phyloP scores from a whole-genome alignment of 2,797 vertebrate genomes.

The Gadopsis marmoratus region DNA sequence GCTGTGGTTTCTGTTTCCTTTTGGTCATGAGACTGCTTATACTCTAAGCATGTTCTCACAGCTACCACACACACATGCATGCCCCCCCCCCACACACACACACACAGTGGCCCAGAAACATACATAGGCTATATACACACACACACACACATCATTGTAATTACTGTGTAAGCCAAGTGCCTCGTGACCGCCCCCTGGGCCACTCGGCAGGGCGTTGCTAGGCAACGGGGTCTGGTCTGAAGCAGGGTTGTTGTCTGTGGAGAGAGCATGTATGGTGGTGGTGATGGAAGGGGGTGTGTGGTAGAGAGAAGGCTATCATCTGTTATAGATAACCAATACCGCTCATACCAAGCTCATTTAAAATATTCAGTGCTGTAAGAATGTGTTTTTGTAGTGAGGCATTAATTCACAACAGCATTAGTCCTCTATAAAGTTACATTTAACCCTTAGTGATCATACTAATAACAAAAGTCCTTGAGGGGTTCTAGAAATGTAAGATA shows the following conservation, averaged over 20 bases:
- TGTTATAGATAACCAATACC: neutral
- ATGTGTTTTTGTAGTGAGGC: neutral
- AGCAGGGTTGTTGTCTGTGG: constrained; percentile 65
- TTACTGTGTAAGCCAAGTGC: constrained; percentile 80
- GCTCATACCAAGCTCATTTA: constrained; percentile 4
- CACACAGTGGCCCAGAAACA: constrained; percentile 69
- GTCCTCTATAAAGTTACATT: neutral
- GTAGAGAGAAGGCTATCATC: constrained; percentile 15
- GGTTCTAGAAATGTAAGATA: neutral
- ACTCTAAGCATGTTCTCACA: constrained; percentile 23
- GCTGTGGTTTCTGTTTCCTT: constrained; percentile 15
- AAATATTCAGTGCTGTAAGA: neutral
- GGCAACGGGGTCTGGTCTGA: constrained; percentile 75
- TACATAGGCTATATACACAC: constrained; percentile 18
- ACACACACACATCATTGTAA: constrained; percentile 68
- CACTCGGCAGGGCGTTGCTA: constrained; percentile 78
- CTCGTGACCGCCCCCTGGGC: constrained; percentile 78
- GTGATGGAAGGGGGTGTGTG: constrained; percentile 49
- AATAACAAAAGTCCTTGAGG: neutral
- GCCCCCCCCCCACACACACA: constrained; percentile 14
- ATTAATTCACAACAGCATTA: neutral
- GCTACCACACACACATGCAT: neutral
- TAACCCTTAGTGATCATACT: neutral
- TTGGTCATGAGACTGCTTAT: constrained; percentile 8
- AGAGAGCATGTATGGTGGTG: constrained; percentile 19